Base-by-base conservation (phyloP, 2,797 vertebrate genomes). In the Acanthis flammea region DNA sequence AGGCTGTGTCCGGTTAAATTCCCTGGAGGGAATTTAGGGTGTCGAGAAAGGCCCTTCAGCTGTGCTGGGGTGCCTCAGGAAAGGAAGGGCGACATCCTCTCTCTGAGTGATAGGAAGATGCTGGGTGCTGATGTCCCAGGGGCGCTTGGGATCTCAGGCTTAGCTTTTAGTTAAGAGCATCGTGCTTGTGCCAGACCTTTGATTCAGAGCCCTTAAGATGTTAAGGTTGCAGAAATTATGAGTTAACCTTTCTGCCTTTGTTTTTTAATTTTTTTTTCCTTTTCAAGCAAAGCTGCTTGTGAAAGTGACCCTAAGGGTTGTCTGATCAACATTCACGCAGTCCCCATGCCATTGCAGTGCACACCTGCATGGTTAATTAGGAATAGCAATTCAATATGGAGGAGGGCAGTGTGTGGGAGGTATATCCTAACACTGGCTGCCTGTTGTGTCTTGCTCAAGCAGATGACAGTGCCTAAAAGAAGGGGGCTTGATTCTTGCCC, bases 1-100 rank as follows among this genome's bases (percentile, higher is more conserved):
- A 1, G 53, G 35, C 51, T 54, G 19, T 21, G 54, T 55, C 33
- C 42, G 1, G 4, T 15, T 51, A 8, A 25, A 35, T 27, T 70
- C 62, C 74, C 10, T 3, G 33, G 41, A 45, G 62, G 19, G 30
- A 10, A 50, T 24, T 62, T 5, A 14, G 61, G 62, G 30, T 45
- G 60, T 75, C 0, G 9, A 4, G 73, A 10, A n/a, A 10, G 39
- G 31, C 45, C 0, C 0, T 37, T 86, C 1, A 2, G 19, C 33
- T 39, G 21, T 13, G 15, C 51, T n/a, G 44, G 12, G 45, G 31
- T 63, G 60, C 37, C 24, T 62, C 22, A 1, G 19, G 63, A 48
- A 37, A 37, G 67, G 39, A 35, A 31, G 27, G 30, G 23, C 0
- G 3, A 18, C 65, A 41, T 66, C 41, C 53, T 41, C 27, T 33